Evolutionary conservation across 2,797 vertebrate species (phyloP).

Genomic region (Notamacropus eugenii): DNA sequence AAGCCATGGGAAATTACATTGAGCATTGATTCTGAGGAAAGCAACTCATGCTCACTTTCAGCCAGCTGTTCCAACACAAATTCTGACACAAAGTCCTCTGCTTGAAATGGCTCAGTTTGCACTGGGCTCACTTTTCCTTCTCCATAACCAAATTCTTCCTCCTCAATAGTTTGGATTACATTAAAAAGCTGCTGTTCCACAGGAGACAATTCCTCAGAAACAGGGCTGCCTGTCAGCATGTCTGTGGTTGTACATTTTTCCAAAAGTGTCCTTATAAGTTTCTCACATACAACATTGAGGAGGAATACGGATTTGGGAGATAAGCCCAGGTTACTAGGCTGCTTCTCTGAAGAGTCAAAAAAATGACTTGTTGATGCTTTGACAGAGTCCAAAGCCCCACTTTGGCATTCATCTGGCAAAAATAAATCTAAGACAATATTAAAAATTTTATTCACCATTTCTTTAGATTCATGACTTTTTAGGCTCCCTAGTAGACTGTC

Average conservation of each 20-base stretch:
- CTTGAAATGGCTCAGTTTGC: slow-evolving; percentile 54
- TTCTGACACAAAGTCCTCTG: slow-evolving; percentile 52
- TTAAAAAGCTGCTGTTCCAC: slow-evolving; percentile 62
- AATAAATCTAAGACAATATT: slow-evolving; percentile 79
- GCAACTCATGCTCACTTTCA: slow-evolving; percentile 56
- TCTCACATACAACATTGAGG: slow-evolving; percentile 80
- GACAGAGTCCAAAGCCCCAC: slow-evolving; percentile 6
- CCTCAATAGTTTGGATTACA: slow-evolving; percentile 48
- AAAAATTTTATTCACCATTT: slow-evolving; percentile 78
- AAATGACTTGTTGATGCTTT: slow-evolving; percentile 42
- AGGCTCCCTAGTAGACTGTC: slow-evolving; percentile 63
- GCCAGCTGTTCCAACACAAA: slow-evolving; percentile 51
- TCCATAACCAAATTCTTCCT: slow-evolving; percentile 24
- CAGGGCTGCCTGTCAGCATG: slow-evolving; percentile 19
- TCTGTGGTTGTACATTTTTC: slow-evolving; percentile 73
- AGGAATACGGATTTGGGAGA: slow-evolving; percentile 79
- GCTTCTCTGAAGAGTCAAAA: slow-evolving; percentile 36
- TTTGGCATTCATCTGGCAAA: slow-evolving; percentile 68
- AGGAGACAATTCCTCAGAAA: slow-evolving; percentile 50
- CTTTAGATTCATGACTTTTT: slow-evolving; percentile 74
- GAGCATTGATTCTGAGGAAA: slow-evolving; percentile 50
- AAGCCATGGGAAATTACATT: slow-evolving; percentile 70
- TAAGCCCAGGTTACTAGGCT: slow-evolving; percentile 59
- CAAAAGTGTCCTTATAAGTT: slow-evolving; percentile 78
- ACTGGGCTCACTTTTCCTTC: background rate